Evolutionary conservation across 2,888 invertebrate species (phyloP), one percentile per base, ranked within the genome.

Genomic region (Drosophila greeni): DNA sequence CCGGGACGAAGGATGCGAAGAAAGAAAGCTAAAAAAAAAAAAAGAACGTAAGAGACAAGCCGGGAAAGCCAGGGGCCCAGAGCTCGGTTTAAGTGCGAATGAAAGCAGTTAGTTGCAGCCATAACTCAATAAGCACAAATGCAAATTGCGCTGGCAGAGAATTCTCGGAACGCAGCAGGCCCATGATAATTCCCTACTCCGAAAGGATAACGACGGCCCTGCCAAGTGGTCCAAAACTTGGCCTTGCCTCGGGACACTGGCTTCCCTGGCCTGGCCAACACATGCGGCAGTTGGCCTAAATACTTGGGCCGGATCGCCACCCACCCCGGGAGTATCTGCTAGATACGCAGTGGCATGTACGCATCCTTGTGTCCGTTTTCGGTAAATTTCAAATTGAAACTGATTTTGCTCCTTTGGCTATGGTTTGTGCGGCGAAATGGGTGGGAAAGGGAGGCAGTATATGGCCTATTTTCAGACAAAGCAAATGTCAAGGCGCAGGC

Each of bases 61-160:
- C 20, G n/a, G 33, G 26, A 12, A 9, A n/a, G 55, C 45, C 47
- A n/a, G 8, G 26, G 37, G 43, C 36, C 34, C 39, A 14, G 23
- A 12, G 68, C 66, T 78, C 66, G 66, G 55, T 76, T 78, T 81
- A 78, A 79, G 84, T 83, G 84, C 75, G 76, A 79, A 83, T 81
- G 78, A 83, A 72, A 62, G 72, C 71, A 74, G 82, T 70, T 81
- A 73, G 76, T 72, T 79, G 66, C 75, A 82, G 74, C 68, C 66
- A 80, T 80, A 80, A 84, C 83, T 80, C 83, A 84, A 84, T 84
- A 77, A 75, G 72, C 78, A 70, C 69, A 75, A 82, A 77, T 81
- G 75, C 78, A 84, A 81, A 82, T 74, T 75, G 71, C 58, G 59
- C 66, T 62, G 45, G 65, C 66, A 64, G 58, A 68, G 64, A 68